A percentile compares a stretch with the other conserved stretches of the same genome.
Evolutionary conservation across 2,888 invertebrate species (phyloP).

Genomic region (Acronicta alni): DNA sequence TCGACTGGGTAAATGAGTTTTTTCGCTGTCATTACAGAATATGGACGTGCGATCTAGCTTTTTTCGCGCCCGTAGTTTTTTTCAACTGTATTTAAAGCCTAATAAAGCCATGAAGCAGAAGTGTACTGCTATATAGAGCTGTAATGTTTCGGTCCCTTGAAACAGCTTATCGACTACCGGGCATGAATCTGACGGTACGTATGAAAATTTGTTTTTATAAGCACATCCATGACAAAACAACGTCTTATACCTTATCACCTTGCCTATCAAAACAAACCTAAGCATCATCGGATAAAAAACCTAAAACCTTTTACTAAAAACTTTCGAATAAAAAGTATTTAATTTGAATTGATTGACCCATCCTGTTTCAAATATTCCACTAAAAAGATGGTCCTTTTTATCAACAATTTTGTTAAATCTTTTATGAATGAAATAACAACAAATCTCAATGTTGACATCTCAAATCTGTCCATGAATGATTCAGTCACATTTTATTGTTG

Average conservation of each 20-base stretch:
- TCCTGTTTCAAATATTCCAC: constrained; percentile 21
- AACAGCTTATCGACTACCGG: too few relatives aligned
- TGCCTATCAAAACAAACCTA: too few relatives aligned
- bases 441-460: constrained; percentile 44
- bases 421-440: constrained; percentile 50
- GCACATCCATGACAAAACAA: too few relatives aligned
- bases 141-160: too few relatives aligned
- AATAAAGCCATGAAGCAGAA: too few relatives aligned
- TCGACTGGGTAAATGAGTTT: constrained; percentile 35
- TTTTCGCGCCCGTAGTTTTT: constrained; percentile 36
- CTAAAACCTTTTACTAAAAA: too few relatives aligned
- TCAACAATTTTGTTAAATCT: constrained; percentile 15
- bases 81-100: too few relatives aligned
- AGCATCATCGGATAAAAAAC: too few relatives aligned
- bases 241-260: too few relatives aligned
- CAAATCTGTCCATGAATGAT: constrained; percentile 51
- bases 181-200: too few relatives aligned
- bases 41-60: constrained; percentile 26
- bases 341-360: constrained; percentile 30
- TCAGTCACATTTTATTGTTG: constrained; percentile 56
- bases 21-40: constrained; percentile 24
- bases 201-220: too few relatives aligned
- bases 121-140: too few relatives aligned
- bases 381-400: constrained; percentile 7
- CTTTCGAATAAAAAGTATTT: constrained; percentile 3